Evolutionary conservation across 2,113 vertebrate species (phyloP), one percentile per base, ranked within the genome.

Genomic region (Mustelus asterias): DNA sequence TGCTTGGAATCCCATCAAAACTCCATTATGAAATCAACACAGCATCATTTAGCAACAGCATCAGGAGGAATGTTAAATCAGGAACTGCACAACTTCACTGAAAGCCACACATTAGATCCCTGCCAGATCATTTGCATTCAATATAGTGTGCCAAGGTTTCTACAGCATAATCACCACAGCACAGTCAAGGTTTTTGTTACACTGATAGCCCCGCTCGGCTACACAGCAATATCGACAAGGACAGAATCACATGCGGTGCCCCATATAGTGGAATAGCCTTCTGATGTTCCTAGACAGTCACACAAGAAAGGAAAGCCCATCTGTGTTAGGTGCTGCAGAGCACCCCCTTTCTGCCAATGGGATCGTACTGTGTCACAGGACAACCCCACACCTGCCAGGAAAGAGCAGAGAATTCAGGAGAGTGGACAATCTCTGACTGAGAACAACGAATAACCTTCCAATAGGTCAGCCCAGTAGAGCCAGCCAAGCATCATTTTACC

Each of bases 31-130:
- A 26, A 94, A 70, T 94, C 93, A 24, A 41, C 37, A 48, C 93
- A 94, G 93, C 67, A 70, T 14, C 67, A 94, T 6, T 44, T 24
- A 41, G 37, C 22, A 33, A 70, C 63, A 26, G 18, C 67, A 13
- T 44, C 65, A 44, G 93, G 67, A 94, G 69, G 93, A 44, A 94
- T 44, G 70, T 94, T 70, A 67, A 94, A 94, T 94, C 67, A 48
- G 63, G 37, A 67, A 11, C 37, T 94, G 63, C 65, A 44, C 93
- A 44, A 41, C 69, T 70, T 94, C 65, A 29, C 22, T 94, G 48
- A 94, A 94, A 70, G 93, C 93, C 10, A 70, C 93, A 94, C 13
- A 44, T 37, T 70, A 70, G 10, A 94, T 94, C 41, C 67, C 37
- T 48, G 93, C 20, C 22, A 70, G 67, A 44, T 69, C 69, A 41